phyloP scores from a whole-genome alignment of 1,140 invertebrate genomes.

The Conus betulinus region DNA sequence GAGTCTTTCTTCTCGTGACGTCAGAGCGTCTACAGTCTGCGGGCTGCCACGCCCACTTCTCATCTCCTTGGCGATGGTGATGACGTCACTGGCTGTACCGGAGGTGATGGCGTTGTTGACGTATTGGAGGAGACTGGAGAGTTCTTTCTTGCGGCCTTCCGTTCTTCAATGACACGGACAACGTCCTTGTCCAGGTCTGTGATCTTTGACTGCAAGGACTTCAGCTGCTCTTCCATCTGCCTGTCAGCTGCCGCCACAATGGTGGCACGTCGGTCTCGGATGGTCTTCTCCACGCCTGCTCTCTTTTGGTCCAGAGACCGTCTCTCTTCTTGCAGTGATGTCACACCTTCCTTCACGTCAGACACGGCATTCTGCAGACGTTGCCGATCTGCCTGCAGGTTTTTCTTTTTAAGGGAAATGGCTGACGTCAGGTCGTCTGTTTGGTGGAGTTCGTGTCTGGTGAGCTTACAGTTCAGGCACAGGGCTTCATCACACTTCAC shows the following conservation, averaged over 20 bases:
- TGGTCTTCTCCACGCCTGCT: background rate
- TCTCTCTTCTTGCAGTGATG: background rate
- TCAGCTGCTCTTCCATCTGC: background rate
- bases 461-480: too few relatives aligned
- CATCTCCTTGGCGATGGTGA: background rate
- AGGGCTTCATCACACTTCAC: too few relatives aligned
- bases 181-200: background rate
- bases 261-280: background rate
- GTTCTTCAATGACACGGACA: background rate
- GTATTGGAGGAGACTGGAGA: background rate
- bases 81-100: background rate
- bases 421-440: too few relatives aligned
- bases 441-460: too few relatives aligned
- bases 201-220: background rate
- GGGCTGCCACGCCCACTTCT: background rate
- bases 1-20: background rate
- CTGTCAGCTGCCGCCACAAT: background rate
- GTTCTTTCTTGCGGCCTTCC: background rate
- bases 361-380: background rate
- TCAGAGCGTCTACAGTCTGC: background rate
- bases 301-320: background rate
- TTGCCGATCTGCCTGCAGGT: background rate
- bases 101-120: background rate
- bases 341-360: background rate
- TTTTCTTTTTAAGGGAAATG: too few relatives aligned